Evolutionary conservation across 2,888 invertebrate species (phyloP), one percentile per base, ranked within the genome.

Genomic region (Troilus luridus): DNA sequence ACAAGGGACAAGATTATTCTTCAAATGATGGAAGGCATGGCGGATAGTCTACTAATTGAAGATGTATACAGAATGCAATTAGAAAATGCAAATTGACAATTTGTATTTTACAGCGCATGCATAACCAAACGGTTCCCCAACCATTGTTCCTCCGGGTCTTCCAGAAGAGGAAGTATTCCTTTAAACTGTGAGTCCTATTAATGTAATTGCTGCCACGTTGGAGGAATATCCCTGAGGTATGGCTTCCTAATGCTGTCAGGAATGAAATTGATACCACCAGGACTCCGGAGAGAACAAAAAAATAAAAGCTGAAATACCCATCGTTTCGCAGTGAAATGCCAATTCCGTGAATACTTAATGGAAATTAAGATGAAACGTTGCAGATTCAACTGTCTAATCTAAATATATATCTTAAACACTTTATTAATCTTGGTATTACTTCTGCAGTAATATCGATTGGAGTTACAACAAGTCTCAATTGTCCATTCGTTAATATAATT

Each of bases 51-150:
- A 56, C 85, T 85, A 85, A 85, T 85, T 85, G 85, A 85, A 12
- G 85, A 56, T 85, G 85, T 85, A 85, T 77, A 85, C 85, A 85
- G 85, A 56, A 85, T 85, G 56, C 85, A 85, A 85, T 85, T 85
- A 85, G 54, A 85, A 85, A 85, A 85, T 85, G 85, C 85, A 85
- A 85, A 85, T 54, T 56, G 85, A 58, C 85, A 85, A 85, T 85
- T 85, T 85, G 85, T 85, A 85, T 85, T 85, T 85, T 58, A 85
- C 56, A 85, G n/a, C 58, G 85, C 12, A 85, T 85, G 85, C 54
- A 85, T 85, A 85, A 54, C 72, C 72, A 77, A 77, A 77, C 72
- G 72, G 72, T 77, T 77, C 41, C 19, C 8, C 17, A 17, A 41
- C 72, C 72, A 77, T 77, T 77, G 72, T 77, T 77, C 21, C 72